Base-by-base conservation (phyloP, 2,888 invertebrate species). In the Chorisops tibialis region DNA sequence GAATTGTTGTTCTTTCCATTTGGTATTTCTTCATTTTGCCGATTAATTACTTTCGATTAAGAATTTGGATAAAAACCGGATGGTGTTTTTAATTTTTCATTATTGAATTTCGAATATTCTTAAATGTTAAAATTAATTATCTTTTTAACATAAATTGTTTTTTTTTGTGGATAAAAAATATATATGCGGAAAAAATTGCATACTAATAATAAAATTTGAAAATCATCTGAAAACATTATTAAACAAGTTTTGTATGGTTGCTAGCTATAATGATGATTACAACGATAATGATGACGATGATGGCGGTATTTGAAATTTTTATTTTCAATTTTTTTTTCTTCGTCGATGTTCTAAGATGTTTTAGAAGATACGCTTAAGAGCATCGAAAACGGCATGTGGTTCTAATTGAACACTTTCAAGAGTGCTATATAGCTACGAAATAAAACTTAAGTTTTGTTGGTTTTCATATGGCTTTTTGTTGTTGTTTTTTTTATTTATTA, bases 341-440 rank as follows among this genome's bases (percentile, higher is more conserved):
- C 9, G 5, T 30, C 30, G 9, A 30, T 30, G 5, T 30, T 30
- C 7, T 30, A 30, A 30, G 30, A 30, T 30, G 30, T 30, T 30
- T 5, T 30, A 30, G 30, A n/a, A 30, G 30, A 30, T 30, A 30
- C 30, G 30, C 30, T 30, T 30, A 30, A 30, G 30, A 30, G 30
- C 30, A 52, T 52, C 30, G n/a, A 12, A 50, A 35, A 39, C 37
- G 39, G 52, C 52, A 52, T 52, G 52, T 52, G 52, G 50, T 50
- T 52, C 21, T n/a, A 39, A 39, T 52, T 52, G 52, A 52, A 39
- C 52, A 39, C 19, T 52, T 52, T 52, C 38, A 52, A 52, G 22
- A 19, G 21, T 16, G 11, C 14, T 52, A 21, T 19, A 39, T 30
- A 30, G 9, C 30, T 30, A 7, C 2, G 30, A 30, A 30, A 30